Base-by-base conservation (phyloP, 1,140 invertebrate species). In the Drosophila sproati region DNA sequence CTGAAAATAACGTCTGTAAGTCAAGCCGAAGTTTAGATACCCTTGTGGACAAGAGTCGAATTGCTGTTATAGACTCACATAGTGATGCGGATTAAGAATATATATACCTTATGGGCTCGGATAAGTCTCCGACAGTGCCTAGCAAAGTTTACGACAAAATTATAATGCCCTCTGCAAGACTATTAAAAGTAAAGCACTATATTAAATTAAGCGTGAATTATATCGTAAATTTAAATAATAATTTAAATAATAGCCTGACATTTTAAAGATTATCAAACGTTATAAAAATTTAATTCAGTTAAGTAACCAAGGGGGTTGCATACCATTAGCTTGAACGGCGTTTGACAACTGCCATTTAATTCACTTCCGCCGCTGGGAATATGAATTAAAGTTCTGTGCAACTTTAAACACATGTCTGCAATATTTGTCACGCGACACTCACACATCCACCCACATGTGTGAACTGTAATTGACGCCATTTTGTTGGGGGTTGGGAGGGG, bases 381-480 rank as follows among this genome's bases (percentile, higher is more conserved):
- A 54, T 8, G 2, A 45, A 67, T 67, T 37, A 48, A 57, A 48
- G 43, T 67, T 35, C 6, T 12, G 3, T 37, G 48, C 20, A 12
- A 47, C 12, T 48, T 71, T 56, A 63, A 56, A 50, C 66, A 69
- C 57, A 69, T 69, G 66, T 52, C 37, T 6, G 20, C 61, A 34
- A 34, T 43, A 63, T 35, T 8, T 52, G 48, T 41, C 61, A 52
- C 48, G 47, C 29, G 10, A 56, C 32, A 10, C 28, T n/a, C 34
- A 34, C 34, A 29, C 57, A 3, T 45, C 48, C 43, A 29, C 61
- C 62, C 29, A 32, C n/a, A 67, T 54, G 77, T 78, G 67, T 72
- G 56, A 87, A 87, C 66, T 51, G 82, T 79, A 77, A 86, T 86
- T 82, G 72, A 61, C 59, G 78, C 78, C 82, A 87, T 87, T 86